phyloP scores from a whole-genome alignment of 2,797 vertebrate genomes.

The Diplodus puntazzo region DNA sequence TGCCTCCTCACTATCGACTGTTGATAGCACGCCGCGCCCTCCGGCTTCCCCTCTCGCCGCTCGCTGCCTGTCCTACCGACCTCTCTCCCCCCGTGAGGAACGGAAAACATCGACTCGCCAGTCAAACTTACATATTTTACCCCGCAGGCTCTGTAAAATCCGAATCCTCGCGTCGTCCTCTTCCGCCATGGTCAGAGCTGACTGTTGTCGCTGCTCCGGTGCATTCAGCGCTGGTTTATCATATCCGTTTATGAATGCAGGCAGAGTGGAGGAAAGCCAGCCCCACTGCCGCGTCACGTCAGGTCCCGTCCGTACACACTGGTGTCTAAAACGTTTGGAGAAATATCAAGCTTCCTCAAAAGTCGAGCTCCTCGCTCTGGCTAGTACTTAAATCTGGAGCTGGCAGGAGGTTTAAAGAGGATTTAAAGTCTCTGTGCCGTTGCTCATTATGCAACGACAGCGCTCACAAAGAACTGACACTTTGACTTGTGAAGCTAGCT shows the following conservation, averaged over 20 bases:
- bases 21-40: constrained; percentile 80
- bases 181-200: constrained; percentile 89
- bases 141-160: constrained; percentile 94
- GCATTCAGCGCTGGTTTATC: constrained; percentile 82
- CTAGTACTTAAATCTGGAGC: constrained; percentile 18
- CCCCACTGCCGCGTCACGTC: constrained; percentile 79
- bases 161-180: constrained; percentile 91
- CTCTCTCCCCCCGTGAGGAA: constrained; percentile 26
- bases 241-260: constrained; percentile 87
- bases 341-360: constrained; percentile 46
- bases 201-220: constrained; percentile 77
- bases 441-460: constrained; percentile 51
- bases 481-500: constrained; percentile 51
- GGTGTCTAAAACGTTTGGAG: constrained; percentile 39
- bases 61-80: constrained; percentile 40
- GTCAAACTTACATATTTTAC: constrained; percentile 95
- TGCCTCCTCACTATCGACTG: constrained; percentile 57
- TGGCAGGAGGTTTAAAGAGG: constrained; percentile 46
- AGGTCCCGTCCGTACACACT: constrained; percentile 58
- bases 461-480: constrained; percentile 23
- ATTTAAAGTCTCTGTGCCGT: constrained; percentile 41
- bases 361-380: constrained; percentile 11
- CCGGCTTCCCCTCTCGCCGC: constrained; percentile 64
- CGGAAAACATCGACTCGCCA: background rate
- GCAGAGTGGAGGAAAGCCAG: constrained; percentile 75